A percentile compares a stretch with the other conserved stretches of the same genome.
Conservation (phyloP, 2,888 invertebrate species). For the Thumatha senex region DNA sequence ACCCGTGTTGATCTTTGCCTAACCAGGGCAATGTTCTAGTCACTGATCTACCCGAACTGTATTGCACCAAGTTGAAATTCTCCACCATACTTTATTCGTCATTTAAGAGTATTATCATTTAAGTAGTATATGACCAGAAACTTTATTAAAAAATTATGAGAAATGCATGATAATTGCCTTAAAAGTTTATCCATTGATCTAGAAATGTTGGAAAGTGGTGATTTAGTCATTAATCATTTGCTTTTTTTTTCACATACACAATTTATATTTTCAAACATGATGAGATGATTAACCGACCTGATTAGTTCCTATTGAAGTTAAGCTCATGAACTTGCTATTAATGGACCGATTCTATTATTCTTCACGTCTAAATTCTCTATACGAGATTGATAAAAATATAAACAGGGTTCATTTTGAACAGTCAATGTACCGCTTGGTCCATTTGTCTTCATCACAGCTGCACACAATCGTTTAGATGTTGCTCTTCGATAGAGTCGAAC, state of each 20-base stretch:
- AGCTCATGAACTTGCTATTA: not conserved
- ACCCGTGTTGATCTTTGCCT: no score
- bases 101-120: no score
- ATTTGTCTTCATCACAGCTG: constrained; percentile 59
- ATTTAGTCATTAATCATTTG: not conserved
- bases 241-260: not conserved
- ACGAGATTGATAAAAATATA: constrained; percentile 11
- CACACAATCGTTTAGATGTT: constrained; percentile 56
- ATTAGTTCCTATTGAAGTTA: not conserved
- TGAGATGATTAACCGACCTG: not conserved
- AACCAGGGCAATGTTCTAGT: no score
- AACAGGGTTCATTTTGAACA: constrained; percentile 27
- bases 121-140: no score
- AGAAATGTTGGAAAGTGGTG: not conserved
- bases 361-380: not conserved
- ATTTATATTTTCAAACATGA: not conserved
- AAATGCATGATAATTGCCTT: no score
- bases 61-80: no score
- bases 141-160: no score
- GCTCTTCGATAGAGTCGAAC: constrained; percentile 33
- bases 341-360: not conserved
- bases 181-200: no score
- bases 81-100: no score
- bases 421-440: constrained; percentile 31
- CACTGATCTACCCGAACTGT: no score